Base-by-base conservation (phyloP, 2,113 vertebrate species). In the Ciconia stormi region DNA sequence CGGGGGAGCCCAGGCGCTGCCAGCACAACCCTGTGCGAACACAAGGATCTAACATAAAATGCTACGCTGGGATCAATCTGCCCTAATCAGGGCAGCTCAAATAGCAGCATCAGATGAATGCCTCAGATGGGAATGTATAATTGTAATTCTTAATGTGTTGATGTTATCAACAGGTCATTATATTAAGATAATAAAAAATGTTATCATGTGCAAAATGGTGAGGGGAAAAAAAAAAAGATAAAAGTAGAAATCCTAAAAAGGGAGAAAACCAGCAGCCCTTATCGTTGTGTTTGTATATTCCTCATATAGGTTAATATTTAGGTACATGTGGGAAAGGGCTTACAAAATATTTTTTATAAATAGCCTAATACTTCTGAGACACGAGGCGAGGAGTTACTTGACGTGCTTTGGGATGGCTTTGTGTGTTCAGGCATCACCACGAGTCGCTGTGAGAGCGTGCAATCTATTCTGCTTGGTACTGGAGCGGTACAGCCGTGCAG, bases 401-500 rank as follows among this genome's bases (percentile, higher is more conserved):
- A 13, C 8, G 2, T 26, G 61, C 34, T 82, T 52, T 59, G 63
- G 30, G 52, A 23, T 32, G 46, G 52, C n/a, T 66, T 61, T n/a
- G 40, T 61, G 65, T 66, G 52, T 17, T 49, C 50, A 53, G 36
- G 62, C 66, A 25, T 66, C 40, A 40, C 15, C 27, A 16, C 0
- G 3, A 47, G 56, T 20, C 0, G 2, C 56, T 42, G 50, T 77
- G 77, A 49, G 56, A 53, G 21, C 3, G 0, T 36, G 30, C 21
- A 34, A 65, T 40, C 50, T 87, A 2, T 59, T 42, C 10, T 36
- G 50, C 38, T 47, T 42, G n/a, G 58, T 90, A 47, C 56, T 0
- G 1, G 34, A 44, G 53, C 0, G 1, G 32, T 69, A 49, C 11
- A 63, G 61, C 18, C 6, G 0, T 21, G 36, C 47, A 85, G 67